Base-by-base conservation (phyloP, 1,140 invertebrate genomes). In the Panagrolaimus sp. region DNA sequence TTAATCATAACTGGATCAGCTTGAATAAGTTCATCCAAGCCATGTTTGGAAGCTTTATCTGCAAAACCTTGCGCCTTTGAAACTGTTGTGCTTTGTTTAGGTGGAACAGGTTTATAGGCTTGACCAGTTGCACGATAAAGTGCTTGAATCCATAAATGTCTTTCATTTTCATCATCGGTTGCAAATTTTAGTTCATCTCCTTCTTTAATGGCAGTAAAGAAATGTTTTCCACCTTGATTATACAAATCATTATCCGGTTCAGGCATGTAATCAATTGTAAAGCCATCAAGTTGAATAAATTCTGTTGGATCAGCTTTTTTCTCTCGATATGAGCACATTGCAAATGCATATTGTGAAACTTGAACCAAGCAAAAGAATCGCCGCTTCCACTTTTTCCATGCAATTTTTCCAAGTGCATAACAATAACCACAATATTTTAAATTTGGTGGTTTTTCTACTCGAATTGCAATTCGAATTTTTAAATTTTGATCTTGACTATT, bases 341-440 rank as follows among this genome's bases (percentile, higher is more conserved):
- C 96, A 88, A 99, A 99, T 43, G 95, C 98, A 85, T 98, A 99
- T 87, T 99, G 96, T 47, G 94, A 98, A 17, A 96, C 94, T 88
- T 99, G 96, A 47, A 98, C 95, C 65, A 99, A 86, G 70, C 97
- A 93, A 88, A 93, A 96, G 85, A 98, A 99, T 70, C 96, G 88
- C 81, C 92, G 92, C 85, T 98, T 98, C 94, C 95, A 98, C 84
- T 98, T 98, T 83, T 97, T 96, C 96, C 96, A 99, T 0, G 97
- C 93, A 69, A 90, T 91, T 87, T 97, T 97, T 28, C 96, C 96
- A 77, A 94, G 87, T 8, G 91, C 92, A 85, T 93, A 96, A 26
- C 97, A 87, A 69, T 83, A 91, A 88, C 93, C 93, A 85, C 91
- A 93, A 84, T 98, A 94, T 84, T 99, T 99, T 91, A 99, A 94